Evolutionary conservation across 92 coral and sea anemone genomes (phyloP), one percentile per base, ranked within the genome.

Genomic region (Bergia puertoricense): DNA sequence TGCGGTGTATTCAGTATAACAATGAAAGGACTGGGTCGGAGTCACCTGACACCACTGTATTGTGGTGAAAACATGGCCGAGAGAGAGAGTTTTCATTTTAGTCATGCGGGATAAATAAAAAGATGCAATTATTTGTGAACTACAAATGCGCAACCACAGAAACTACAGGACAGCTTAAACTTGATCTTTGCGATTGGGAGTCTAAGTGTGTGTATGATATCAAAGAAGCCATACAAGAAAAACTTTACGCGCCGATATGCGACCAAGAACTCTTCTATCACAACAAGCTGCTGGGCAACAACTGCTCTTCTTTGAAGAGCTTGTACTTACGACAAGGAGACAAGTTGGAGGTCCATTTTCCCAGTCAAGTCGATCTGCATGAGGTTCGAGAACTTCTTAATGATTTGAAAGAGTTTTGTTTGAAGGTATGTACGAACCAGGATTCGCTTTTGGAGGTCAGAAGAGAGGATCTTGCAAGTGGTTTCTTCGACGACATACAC

Each of bases 271-370:
- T 94, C 18, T 88, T 11, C 51, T 90, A 90, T 86, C 80, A 89
- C 40, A 93, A 88, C 22, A 67, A 80, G 11, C 76, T 67, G 5
- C 45, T 92, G 56, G 86, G 48, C 42, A 91, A 90, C 81, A 83
- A 92, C 81, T 79, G 45, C 0, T 66, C 87, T 54, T 82, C 81
- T 7, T 88, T 94, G 2, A 79, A 79, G 69, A 82, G 85, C 75
- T 76, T 92, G 72, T 94, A 94, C 68, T 86, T 94, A 2, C 93
- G 96, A 14, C 86, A 94, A 74, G 94, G 94, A 22, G 96, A 94
- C 81, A 23, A 66, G 14, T 7, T 92, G 2, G 40, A 36, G 16
- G 89, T 94, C 23, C 86, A 91, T 30, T 94, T 81, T 65, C 40
- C 40, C 77, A 74, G 8, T 74, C 43, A 74, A 16, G 42, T 39